phyloP scores from a whole-genome alignment of 2,888 invertebrate genomes.

The Melolontha melolontha region DNA sequence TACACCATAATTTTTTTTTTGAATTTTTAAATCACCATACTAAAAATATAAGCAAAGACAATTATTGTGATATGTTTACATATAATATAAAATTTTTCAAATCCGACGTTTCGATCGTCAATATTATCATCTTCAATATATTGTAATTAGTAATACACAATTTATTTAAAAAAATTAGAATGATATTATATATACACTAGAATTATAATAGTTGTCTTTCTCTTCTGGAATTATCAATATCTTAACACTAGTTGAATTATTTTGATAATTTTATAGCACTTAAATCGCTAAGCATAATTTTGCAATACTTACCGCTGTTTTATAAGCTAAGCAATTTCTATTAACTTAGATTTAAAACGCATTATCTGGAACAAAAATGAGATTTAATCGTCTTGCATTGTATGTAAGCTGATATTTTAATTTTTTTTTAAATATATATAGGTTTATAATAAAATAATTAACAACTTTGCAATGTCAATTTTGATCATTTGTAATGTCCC shows the following conservation, averaged over 20 bases:
- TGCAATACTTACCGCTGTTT: conserved; percentile 13
- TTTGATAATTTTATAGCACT: conserved; percentile 14
- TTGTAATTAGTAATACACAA: too few species aligned
- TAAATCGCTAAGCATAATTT: conserved; percentile 22
- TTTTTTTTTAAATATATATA: too few species aligned
- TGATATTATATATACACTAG: too few species aligned
- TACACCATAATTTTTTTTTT: conserved; percentile 32
- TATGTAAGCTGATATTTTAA: too few species aligned
- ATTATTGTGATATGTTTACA: conserved; percentile 21
- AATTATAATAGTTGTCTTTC: conserved; percentile 18
- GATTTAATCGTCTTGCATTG: too few species aligned
- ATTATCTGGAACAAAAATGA: conserved; percentile 5
- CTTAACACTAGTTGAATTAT: conserved; percentile 10
- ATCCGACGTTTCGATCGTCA: neutral
- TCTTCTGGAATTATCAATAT: conserved; percentile 9
- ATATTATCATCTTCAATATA: too few species aligned
- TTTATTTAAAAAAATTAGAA: too few species aligned
- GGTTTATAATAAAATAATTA: too few species aligned
- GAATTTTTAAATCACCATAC: conserved; percentile 37
- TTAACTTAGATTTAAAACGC: neutral
- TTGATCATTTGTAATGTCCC: too few species aligned
- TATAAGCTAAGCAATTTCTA: neutral
- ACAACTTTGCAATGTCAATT: too few species aligned
- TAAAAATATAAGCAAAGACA: conserved; percentile 29
- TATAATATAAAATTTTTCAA: neutral